Evolutionary conservation across 2,797 vertebrate species (phyloP).

Genomic region (Odontamblyopus lacepedii): DNA sequence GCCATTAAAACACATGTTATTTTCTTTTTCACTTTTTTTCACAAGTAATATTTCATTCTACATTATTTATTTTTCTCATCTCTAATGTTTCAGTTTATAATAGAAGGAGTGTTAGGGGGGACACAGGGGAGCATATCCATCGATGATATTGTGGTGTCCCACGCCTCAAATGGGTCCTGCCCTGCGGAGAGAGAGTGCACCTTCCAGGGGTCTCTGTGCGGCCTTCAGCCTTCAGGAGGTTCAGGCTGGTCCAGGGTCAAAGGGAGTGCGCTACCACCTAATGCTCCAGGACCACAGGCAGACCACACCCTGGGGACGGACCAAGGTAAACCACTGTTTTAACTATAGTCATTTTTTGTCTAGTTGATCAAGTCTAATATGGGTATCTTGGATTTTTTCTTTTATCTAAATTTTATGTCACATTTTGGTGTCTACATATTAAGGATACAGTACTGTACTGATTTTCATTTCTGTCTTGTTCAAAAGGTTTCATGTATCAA

Average conservation of each 20-base stretch:
- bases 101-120: conserved; percentile 72
- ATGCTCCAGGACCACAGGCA: conserved; percentile 61
- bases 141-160: conserved; percentile 68
- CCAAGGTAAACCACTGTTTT: conserved; percentile 59
- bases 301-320: conserved; percentile 80
- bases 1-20: too few species aligned
- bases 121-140: conserved; percentile 71
- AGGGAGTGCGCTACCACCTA: conserved; percentile 49
- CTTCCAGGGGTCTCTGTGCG: conserved; percentile 80
- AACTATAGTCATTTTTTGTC: background rate
- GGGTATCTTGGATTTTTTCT: background rate
- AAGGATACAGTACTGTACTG: too few species aligned
- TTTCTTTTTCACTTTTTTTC: background rate
- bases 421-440: too few species aligned
- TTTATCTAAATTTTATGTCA: background rate
- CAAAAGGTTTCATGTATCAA: background rate
- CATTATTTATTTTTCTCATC: background rate
- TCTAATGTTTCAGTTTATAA: conserved; percentile 68
- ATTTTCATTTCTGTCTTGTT: background rate
- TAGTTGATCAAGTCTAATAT: background rate
- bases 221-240: conserved; percentile 51
- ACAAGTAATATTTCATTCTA: background rate
- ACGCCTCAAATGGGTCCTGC: conserved; percentile 57
- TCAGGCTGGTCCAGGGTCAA: conserved; percentile 71
- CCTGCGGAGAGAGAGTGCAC: conserved; percentile 79